Percentiles rank a stretch among this genome's conserved stretches.
phyloP scores from a whole-genome alignment of 2,113 vertebrate species.

The Catharus bicknelli region DNA sequence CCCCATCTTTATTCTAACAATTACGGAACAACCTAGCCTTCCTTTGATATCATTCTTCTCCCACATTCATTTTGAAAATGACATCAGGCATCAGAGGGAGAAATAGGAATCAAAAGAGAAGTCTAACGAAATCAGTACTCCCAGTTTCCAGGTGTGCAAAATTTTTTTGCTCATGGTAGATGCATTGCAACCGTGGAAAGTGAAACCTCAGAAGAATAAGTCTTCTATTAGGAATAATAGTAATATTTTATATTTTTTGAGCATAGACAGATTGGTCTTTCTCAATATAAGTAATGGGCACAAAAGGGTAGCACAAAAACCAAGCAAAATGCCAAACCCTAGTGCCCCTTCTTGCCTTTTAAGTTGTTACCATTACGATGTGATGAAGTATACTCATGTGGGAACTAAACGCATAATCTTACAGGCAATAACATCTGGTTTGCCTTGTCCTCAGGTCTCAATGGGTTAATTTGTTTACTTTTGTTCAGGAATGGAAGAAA shows the following conservation, averaged over 20 bases:
- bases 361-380: background rate
- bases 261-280: background rate
- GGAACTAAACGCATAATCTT: slow-evolving; percentile 9
- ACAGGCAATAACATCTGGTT: background rate
- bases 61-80: background rate
- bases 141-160: background rate
- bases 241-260: background rate
- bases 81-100: background rate
- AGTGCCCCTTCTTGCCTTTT: background rate
- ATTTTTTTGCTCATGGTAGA: slow-evolving; percentile 4
- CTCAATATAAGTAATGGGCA: background rate
- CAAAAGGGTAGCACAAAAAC: background rate
- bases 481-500: slow-evolving; percentile 26
- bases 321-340: background rate
- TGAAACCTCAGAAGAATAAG: background rate
- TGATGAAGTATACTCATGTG: background rate
- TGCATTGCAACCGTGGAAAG: background rate
- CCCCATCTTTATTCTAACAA: background rate
- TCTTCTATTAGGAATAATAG: background rate
- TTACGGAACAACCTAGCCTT: background rate
- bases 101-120: background rate
- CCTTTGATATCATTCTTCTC: background rate
- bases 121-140: background rate
- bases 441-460: background rate
- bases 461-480: slow-evolving; percentile 30